Evolutionary conservation across 2,797 vertebrate species (phyloP), one percentile per base, ranked within the genome.

Genomic region (Acanthis flammea): DNA sequence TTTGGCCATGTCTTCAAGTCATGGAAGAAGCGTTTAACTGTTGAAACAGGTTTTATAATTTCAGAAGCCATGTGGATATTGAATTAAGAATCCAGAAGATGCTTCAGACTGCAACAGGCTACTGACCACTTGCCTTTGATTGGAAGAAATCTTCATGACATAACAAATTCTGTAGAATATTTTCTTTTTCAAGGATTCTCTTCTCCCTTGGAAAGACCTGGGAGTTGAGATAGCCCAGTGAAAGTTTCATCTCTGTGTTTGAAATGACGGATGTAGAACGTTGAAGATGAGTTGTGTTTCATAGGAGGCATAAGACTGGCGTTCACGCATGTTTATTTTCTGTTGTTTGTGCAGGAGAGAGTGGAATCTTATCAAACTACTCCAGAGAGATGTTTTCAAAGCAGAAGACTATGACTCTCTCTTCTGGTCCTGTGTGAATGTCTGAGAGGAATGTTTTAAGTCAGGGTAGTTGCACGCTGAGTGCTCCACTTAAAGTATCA

Each of bases 381-480:
- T 81, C 54, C 57, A 86, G 57, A 55, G 73, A 88, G 53, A 60
- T 86, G 58, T 78, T 92, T 88, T 80, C 86, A 86, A 83, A 90
- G 68, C 79, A 80, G 51, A 31, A 85, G 57, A 30, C 60, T 68
- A 1, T 61, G 62, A 12, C 51, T 93, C 28, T 57, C 50, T 94
- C 10, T 74, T 94, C 53, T 60, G 58, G 74, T 74, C 31, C n/a
- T 65, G 0, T 61, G 44, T 57, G 78, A 67, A 48, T 77, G 42
- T 86, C 65, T 83, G 75, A 62, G 75, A 90, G 65, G 42, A 88
- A 47, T 73, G 51, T 60, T 95, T 93, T 68, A 84, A 91, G 37
- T 65, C 58, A 78, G 47, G 42, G 23, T 45, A 55, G 77, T 60
- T 66, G 33, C 73, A 81, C 75, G 57, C 80, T 51, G 67, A 73